These are phyloP conservation scores for Halictus quadricinctus DNA, from an alignment of 2,888 invertebrate species.

Conservation along the genomic window DNA sequence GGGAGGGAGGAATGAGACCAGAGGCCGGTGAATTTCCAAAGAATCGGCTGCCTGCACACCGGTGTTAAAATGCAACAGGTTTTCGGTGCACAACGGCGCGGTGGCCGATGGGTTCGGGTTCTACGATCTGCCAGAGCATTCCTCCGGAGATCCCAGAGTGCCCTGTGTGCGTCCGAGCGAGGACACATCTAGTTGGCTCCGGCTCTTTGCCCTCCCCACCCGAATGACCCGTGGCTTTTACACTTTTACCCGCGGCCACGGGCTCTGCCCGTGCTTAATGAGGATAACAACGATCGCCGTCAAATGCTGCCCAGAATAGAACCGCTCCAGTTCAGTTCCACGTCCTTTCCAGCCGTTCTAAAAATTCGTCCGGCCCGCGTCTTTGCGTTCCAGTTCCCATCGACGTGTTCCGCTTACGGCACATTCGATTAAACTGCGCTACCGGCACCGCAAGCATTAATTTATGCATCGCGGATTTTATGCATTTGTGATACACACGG, in stretches of 20 bases:
- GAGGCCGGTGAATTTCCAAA: slow-evolving; percentile 54
- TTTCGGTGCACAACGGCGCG: slow-evolving; percentile 53
- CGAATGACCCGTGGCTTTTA: slow-evolving; percentile 51
- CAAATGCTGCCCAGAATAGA: slow-evolving; percentile 45
- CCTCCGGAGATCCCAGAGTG: slow-evolving; percentile 50
- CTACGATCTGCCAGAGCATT: slow-evolving; percentile 57
- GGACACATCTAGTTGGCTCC: slow-evolving; percentile 8
- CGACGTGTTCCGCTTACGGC: not conserved
- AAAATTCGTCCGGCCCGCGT: slow-evolving; percentile 17
- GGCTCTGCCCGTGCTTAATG: slow-evolving; percentile 36
- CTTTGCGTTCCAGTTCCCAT: not conserved
- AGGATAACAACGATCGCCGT: slow-evolving; percentile 41
- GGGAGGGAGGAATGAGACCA: not conserved
- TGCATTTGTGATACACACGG: not conserved
- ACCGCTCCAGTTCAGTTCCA: slow-evolving; percentile 36
- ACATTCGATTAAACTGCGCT: not conserved
- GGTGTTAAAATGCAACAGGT: slow-evolving; percentile 69
- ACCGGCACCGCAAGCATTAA: not conserved
- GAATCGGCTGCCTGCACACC: slow-evolving; percentile 44
- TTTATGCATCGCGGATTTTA: not conserved
- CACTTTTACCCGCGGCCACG: slow-evolving; percentile 34
- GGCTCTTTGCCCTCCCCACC: slow-evolving; percentile 8
- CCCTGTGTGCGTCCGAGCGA: slow-evolving; percentile 40
- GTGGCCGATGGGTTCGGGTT: slow-evolving; percentile 47
- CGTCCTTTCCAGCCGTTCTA: slow-evolving; percentile 30